Evolutionary conservation across 2,113 vertebrate species (phyloP).

Genomic region (Solea senegalensis): DNA sequence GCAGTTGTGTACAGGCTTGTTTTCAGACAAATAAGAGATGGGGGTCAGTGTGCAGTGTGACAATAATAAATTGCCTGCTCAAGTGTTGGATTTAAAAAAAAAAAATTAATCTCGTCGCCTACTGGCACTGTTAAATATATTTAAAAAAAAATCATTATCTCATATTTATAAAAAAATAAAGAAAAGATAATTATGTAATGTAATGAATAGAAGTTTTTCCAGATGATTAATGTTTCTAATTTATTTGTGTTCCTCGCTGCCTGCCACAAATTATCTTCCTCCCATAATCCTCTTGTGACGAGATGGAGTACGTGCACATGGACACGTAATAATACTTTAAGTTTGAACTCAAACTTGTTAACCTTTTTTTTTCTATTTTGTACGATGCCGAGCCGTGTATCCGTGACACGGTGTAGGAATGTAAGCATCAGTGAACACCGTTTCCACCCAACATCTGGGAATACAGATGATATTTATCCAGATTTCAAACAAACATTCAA

Average conservation of each 20-base stretch:
- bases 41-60: slow-evolving; percentile 3
- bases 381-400: not conserved
- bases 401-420: slow-evolving; percentile 34
- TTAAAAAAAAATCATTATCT: not conserved
- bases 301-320: not conserved
- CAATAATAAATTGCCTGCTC: slow-evolving; percentile 13
- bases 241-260: too few species aligned
- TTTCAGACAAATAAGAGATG: slow-evolving; percentile 17
- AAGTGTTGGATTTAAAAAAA: slow-evolving; percentile 10
- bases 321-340: not conserved
- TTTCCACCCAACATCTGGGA: slow-evolving; percentile 23
- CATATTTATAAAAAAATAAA: not conserved
- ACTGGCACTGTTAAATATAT: not conserved
- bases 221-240: not conserved
- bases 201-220: not conserved
- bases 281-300: not conserved
- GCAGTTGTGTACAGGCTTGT: slow-evolving; percentile 20
- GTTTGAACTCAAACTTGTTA: slow-evolving; percentile 6
- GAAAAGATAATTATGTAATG: not conserved
- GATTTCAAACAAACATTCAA: slow-evolving; percentile 60
- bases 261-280: not conserved
- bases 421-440: slow-evolving; percentile 41
- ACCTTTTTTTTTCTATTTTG: not conserved
- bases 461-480: slow-evolving; percentile 56
- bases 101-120: not conserved